phyloP scores from a whole-genome alignment of 2,888 invertebrate genomes.

The Aphodius granarius region DNA sequence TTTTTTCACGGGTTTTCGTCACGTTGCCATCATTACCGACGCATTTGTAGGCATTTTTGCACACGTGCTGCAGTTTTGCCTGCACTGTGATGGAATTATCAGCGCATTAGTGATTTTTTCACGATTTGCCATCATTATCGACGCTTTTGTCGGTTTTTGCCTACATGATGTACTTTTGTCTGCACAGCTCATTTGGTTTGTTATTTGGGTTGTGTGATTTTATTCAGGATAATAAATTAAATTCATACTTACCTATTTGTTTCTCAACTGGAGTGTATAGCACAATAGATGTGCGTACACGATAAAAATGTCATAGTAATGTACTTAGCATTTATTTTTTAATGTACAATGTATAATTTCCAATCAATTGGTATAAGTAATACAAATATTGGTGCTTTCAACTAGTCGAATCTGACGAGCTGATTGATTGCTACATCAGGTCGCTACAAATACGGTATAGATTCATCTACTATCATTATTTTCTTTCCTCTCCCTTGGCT shows the following conservation, averaged over 20 bases:
- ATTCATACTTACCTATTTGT: not conserved
- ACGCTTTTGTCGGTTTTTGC: too few relatives aligned
- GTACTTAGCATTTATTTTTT: constrained; percentile 45
- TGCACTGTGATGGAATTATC: too few relatives aligned
- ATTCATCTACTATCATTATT: constrained; percentile 42
- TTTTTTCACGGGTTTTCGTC: too few relatives aligned
- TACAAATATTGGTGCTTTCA: constrained; percentile 55
- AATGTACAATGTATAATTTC: constrained; percentile 49
- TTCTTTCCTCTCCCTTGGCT: constrained; percentile 36
- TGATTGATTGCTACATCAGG: constrained; percentile 38
- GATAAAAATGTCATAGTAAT: constrained; percentile 36
- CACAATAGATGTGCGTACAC: not conserved
- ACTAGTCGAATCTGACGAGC: constrained; percentile 49
- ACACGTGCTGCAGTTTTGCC: too few relatives aligned
- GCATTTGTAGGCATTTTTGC: too few relatives aligned
- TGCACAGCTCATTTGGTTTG: too few relatives aligned
- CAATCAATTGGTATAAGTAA: constrained; percentile 43
- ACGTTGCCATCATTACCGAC: too few relatives aligned
- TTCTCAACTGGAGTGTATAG: not conserved
- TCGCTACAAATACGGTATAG: constrained; percentile 42
- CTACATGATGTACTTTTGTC: too few relatives aligned
- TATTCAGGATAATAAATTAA: too few relatives aligned
- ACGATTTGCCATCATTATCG: too few relatives aligned
- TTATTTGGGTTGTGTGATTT: too few relatives aligned
- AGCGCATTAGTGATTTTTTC: too few relatives aligned